Evolutionary conservation across 2,113 vertebrate genomes (phyloP).

Genomic region (Zosterops hypoxanthus): DNA sequence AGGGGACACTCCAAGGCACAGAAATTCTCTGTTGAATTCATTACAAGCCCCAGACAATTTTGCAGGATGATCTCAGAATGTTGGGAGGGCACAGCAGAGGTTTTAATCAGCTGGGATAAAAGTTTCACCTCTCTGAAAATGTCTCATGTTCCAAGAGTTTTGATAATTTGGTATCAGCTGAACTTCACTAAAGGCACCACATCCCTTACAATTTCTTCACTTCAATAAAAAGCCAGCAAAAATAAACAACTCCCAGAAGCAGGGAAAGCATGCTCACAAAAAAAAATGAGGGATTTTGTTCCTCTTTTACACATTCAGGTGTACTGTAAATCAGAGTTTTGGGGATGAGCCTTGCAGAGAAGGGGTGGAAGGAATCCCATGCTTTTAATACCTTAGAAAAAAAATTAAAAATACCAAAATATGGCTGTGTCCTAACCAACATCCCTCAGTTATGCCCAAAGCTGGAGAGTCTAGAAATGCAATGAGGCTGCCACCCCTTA

Average conservation of each 20-base stretch:
- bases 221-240: background rate
- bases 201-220: background rate
- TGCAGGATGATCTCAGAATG: background rate
- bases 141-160: background rate
- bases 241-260: background rate
- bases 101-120: background rate
- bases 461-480: background rate
- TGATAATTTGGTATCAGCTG: background rate
- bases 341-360: background rate
- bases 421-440: background rate
- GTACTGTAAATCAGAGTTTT: background rate
- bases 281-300: accelerated
- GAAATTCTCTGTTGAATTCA: background rate
- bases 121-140: background rate
- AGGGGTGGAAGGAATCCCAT: accelerated
- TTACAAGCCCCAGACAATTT: background rate
- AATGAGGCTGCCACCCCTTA: conserved; percentile 55
- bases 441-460: background rate
- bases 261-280: background rate
- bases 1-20: background rate
- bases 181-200: background rate
- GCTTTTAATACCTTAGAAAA: background rate
- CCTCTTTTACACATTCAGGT: background rate
- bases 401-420: accelerated
- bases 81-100: background rate